phyloP scores from a whole-genome alignment of 2,888 invertebrate species.

The Euclidia mi region DNA sequence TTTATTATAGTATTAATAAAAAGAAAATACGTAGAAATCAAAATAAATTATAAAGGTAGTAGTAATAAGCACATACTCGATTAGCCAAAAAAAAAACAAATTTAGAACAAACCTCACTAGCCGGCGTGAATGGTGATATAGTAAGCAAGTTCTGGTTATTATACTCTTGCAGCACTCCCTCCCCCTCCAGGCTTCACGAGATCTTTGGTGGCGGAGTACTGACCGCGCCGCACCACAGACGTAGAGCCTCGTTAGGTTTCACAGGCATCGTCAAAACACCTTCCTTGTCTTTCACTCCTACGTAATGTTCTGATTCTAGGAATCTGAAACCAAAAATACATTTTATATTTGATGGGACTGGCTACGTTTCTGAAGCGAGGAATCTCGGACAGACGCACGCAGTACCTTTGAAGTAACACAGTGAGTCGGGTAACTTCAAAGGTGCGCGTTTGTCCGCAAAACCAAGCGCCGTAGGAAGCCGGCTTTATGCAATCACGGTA shows the following conservation, averaged over 20 bases:
- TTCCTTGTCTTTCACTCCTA: constrained; percentile 74
- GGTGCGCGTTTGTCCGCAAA: background rate
- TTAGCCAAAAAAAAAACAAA: too few relatives aligned
- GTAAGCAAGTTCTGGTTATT: constrained; percentile 76
- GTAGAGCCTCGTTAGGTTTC: constrained; percentile 76
- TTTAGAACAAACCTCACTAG: constrained; percentile 82
- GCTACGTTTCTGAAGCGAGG: too few relatives aligned
- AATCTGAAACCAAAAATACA: constrained; percentile 63
- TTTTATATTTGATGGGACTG: too few relatives aligned
- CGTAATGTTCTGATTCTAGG: constrained; percentile 80
- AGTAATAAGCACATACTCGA: too few relatives aligned
- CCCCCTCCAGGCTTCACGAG: constrained; percentile 89
- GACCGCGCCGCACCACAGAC: constrained; percentile 91
- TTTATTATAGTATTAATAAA: too few relatives aligned
- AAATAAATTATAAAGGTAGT: too few relatives aligned
- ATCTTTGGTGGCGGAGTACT: constrained; percentile 91
- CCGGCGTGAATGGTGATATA: constrained; percentile 76
- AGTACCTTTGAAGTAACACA: too few relatives aligned
- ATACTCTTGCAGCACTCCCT: constrained; percentile 79
- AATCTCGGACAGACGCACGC: too few relatives aligned
- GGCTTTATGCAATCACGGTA: too few relatives aligned
- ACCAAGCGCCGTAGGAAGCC: too few relatives aligned
- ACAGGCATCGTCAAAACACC: constrained; percentile 75
- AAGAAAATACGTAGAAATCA: too few relatives aligned
- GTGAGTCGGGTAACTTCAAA: too few relatives aligned